A percentile compares a stretch with the other conserved stretches of the same genome.
Conservation (phyloP, 2,888 invertebrate genomes). For the Acanthosepion pharaonis region DNA sequence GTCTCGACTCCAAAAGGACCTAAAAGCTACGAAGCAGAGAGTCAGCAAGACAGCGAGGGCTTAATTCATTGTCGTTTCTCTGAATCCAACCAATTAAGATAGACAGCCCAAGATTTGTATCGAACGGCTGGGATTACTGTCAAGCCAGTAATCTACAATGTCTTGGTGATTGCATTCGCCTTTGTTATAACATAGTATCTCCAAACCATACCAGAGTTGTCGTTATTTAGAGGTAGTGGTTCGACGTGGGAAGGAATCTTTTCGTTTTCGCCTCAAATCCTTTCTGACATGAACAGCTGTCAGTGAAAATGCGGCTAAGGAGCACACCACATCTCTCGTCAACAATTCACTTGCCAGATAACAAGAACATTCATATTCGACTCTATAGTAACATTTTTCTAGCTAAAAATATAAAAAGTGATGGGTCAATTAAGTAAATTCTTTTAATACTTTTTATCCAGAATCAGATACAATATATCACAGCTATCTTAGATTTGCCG, state of each 20-base stretch:
- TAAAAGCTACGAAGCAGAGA: neutral
- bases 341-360: no score
- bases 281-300: neutral
- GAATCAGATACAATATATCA: no score
- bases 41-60: neutral
- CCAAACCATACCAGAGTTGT: neutral
- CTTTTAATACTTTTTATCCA: no score
- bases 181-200: neutral
- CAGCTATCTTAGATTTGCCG: no score
- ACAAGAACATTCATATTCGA: no score
- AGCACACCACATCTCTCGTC: no score
- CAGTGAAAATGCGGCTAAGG: neutral
- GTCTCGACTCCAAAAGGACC: neutral
- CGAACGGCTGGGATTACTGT: neutral
- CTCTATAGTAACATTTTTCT: no score
- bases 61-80: constrained; percentile 4
- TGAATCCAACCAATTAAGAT: neutral
- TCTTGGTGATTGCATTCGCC: neutral
- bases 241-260: neutral
- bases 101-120: neutral
- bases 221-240: neutral
- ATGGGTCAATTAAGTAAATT: no score
- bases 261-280: neutral
- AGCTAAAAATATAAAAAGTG: no score
- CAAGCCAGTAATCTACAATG: neutral